phyloP scores from a whole-genome alignment of 2,888 invertebrate genomes.

The Melanophora roralis region DNA sequence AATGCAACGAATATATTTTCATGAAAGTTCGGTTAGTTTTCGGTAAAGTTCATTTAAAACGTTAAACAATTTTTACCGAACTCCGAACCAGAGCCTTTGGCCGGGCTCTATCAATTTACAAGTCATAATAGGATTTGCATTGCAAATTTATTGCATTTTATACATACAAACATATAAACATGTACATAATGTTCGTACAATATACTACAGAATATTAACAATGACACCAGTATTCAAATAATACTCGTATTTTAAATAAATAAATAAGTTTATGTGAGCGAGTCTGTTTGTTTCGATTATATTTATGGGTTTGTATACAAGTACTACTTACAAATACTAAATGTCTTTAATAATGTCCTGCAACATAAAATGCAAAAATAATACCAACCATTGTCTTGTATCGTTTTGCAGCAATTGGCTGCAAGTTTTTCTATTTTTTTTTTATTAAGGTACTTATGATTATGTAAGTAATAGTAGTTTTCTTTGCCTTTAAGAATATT shows the following conservation, averaged over 20 bases:
- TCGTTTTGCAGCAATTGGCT: conserved; percentile 34
- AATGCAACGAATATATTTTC: no score
- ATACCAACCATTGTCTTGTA: conserved; percentile 36
- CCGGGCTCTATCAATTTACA: conserved; percentile 63
- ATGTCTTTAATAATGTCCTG: conserved; percentile 48
- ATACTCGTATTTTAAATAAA: conserved; percentile 3
- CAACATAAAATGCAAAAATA: conserved; percentile 52
- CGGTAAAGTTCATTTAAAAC: no score
- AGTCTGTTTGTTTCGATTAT: not conserved
- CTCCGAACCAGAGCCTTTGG: no score
- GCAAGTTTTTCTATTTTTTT: no score
- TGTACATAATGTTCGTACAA: not conserved
- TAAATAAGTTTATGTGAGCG: not conserved
- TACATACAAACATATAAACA: conserved; percentile 34
- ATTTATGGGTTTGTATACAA: not conserved
- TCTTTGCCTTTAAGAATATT: conserved; percentile 30
- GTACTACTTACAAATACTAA: not conserved
- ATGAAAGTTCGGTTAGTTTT: no score
- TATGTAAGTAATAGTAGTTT: conserved; percentile 35
- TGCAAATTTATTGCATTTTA: conserved; percentile 62
- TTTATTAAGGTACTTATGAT: not conserved
- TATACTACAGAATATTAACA: conserved; percentile 50
- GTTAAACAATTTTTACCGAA: no score
- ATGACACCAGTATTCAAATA: conserved; percentile 51
- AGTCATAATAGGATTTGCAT: conserved; percentile 66